Evolutionary conservation across 1,140 invertebrate species (phyloP), one percentile per base, ranked within the genome.

Genomic region (Cryptotermes secundus): DNA sequence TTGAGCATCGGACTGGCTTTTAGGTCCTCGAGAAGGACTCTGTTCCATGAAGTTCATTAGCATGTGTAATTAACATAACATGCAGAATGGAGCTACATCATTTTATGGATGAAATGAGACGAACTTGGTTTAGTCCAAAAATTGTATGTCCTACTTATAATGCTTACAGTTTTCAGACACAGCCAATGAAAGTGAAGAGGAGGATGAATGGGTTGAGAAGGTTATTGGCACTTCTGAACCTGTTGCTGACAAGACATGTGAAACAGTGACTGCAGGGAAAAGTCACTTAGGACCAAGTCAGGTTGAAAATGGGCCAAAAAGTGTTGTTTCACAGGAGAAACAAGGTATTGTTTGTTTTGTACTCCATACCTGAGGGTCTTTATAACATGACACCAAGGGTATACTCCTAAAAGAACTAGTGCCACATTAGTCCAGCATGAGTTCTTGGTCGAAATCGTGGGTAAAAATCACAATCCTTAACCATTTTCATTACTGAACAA

Each of bases 131-230:
- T 9, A 84, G 83, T 81, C 16, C 45, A 49, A 49, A 49, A 49
- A 49, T 22, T 19, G 19, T 49, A 49, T 49, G 45, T 87, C 86
- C 24, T 83, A 83, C 83, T 83, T 79, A 34, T 42, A 82, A 26
- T 42, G 34, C 42, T 80, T 83, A 49, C 81, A 79, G 65, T 87
- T 85, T 86, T 35, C 53, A 83, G 79, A 88, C 86, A 85, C 79
- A 85, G 84, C 80, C 36, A 84, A 84, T 26, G 86, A 86, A 53
- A 87, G 85, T 12, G 86, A 88, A 36, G 85, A 87, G 42, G 90
- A 91, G 42, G 90, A 91, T 84, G 90, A 92, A 86, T 89, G 88
- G 88, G 86, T 88, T n/a, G 88, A 88, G 87, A 89, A 88, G 85
- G 53, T 49, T 72, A 38, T 79, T 83, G 36, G 26, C 31, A 26